phyloP scores from a whole-genome alignment of 1,140 invertebrate species.

The Saxidomus purpurata region DNA sequence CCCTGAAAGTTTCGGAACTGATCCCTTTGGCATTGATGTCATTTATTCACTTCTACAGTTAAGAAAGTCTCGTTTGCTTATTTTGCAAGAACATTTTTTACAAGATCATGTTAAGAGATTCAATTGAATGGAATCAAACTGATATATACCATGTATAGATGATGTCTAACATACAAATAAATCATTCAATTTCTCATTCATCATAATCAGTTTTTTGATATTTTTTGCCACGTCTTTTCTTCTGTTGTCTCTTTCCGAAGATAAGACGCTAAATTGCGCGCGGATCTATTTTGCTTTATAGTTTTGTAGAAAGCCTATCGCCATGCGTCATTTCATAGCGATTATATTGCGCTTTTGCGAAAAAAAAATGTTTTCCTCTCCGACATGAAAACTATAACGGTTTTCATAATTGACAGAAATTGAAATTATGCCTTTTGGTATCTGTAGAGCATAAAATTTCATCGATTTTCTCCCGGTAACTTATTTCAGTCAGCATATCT shows the following conservation, averaged over 20 bases:
- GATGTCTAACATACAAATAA: no score
- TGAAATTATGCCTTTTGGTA: constrained; percentile 46
- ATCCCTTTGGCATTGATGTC: no score
- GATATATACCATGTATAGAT: no score
- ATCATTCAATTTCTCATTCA: no score
- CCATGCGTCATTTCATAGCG: background rate
- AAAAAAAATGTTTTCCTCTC: background rate
- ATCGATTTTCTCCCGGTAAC: constrained; percentile 11
- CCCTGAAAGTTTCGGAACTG: no score
- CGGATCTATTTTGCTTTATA: background rate
- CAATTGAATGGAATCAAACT: no score
- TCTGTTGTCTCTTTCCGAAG: background rate
- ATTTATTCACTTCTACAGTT: no score
- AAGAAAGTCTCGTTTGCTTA: no score
- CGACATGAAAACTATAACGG: constrained; percentile 1
- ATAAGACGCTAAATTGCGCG: background rate
- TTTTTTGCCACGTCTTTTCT: background rate
- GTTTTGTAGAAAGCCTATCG: background rate
- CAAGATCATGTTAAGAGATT: no score
- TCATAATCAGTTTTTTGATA: background rate
- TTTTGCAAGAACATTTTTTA: no score
- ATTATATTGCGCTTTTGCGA: constrained; percentile 8
- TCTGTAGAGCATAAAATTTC: constrained; percentile 37
- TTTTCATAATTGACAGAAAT: constrained; percentile 27
- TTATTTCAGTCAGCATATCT: background rate